Evolutionary conservation across 2,113 vertebrate genomes (phyloP), one percentile per base, ranked within the genome.

Genomic region (Rhinolophus ferrumequinum): DNA sequence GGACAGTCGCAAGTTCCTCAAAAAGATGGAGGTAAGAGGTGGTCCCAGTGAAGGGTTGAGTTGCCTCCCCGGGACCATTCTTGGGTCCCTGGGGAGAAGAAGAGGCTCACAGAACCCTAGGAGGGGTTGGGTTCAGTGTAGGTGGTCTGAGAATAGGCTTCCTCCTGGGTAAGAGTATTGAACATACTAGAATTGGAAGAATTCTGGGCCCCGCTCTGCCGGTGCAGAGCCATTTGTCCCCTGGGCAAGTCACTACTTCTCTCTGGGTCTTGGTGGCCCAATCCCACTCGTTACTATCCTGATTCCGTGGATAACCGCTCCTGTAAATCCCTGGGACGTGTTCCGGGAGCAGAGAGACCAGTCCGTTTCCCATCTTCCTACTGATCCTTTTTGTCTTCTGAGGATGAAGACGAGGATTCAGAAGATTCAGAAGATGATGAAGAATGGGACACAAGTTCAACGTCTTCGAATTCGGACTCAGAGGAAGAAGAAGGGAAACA

Each of bases 371-470:
- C 35, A 1, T 54, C 35, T 28, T 89, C 16, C 50, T 38, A n/a
- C 56, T 77, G 13, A 30, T 30, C 54, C 11, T 47, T 84, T 5
- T 41, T 58, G 6, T 21, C 33, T 33, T 58, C 24, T 35, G 69
- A 96, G 97, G 97, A 98, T 62, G 97, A 98, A 94, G 99, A 99
- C 0, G 99, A 99, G 0, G 99, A 99, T 4, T 99, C 98, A 6
- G 98, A 98, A 47, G 99, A 99, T 3, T 98, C 99, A 2, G 99
- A 99, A 0, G 99, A 99, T 9, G 99, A 99, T 69, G 99, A 99
- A 96, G 98, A 99, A 73, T 99, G 99, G 99, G 98, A 99, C 44
- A 98, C 99, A 0, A 99, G 99, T 52, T 98, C 98, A 0, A 98
- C 98, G 0, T 99, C 98, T 90, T 99, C 99, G 18, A 99, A 98